These are phyloP conservation scores for Chrysaora quinquecirrha DNA, from an alignment of 30 jellyfish, hydroid and myxozoan species.

Conservation along the genomic window DNA sequence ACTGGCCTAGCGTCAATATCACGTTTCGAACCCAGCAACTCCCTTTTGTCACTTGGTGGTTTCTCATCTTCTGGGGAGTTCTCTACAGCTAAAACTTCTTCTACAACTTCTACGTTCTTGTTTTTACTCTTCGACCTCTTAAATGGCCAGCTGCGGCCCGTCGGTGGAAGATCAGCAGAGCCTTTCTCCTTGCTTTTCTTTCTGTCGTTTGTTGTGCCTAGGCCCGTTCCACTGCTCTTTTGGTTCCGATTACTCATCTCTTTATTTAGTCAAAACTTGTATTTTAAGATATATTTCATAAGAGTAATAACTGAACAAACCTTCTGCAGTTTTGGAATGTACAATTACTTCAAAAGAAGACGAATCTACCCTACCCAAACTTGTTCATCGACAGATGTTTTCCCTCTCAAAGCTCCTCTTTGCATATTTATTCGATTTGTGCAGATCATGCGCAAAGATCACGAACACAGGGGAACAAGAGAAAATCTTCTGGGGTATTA, in stretches of 20 bases:
- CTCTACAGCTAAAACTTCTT: background rate
- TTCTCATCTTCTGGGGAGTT: conserved; percentile 24
- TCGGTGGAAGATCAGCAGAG: conserved; percentile 46
- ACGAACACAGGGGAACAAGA: too few relatives aligned
- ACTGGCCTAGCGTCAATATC: too few relatives aligned
- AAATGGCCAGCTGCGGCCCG: conserved; percentile 80
- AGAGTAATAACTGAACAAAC: background rate
- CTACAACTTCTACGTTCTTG: conserved; percentile 42
- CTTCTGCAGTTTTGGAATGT: background rate
- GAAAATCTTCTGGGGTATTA: too few relatives aligned
- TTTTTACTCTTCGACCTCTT: conserved; percentile 42
- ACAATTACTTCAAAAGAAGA: background rate
- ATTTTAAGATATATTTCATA: too few relatives aligned
- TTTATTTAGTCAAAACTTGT: too few relatives aligned
- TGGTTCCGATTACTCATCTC: background rate
- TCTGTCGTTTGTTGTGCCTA: conserved; percentile 10
- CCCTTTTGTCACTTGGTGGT: background rate
- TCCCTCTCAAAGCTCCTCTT: too few relatives aligned
- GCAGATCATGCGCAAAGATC: too few relatives aligned
- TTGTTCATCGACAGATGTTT: background rate
- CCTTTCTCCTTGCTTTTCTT: conserved; percentile 50
- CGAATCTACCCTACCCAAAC: background rate
- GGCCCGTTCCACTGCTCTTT: too few relatives aligned
- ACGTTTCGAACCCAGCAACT: too few relatives aligned
- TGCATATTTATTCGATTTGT: too few relatives aligned